These are phyloP conservation scores for Chrysemys picta DNA, from an alignment of 2,113 vertebrate species.

Conservation along the genomic window DNA sequence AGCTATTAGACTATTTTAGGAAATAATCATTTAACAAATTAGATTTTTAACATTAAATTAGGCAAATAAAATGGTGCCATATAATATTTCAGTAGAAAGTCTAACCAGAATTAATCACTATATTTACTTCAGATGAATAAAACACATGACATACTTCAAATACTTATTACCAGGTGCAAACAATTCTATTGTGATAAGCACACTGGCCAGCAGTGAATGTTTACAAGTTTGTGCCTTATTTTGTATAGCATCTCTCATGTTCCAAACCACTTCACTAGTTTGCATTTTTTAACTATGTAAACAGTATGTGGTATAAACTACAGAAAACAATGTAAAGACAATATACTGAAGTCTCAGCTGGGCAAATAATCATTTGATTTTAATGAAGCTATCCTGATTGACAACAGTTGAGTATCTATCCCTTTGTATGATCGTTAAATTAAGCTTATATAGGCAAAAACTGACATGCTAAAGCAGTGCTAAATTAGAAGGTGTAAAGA, in stretches of 20 bases:
- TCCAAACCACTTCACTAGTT: rapidly evolving
- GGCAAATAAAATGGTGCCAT: neutral
- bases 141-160: neutral
- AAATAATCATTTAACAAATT: neutral
- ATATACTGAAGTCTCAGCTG: neutral
- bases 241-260: neutral
- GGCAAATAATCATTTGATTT: neutral
- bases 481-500: neutral
- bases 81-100: neutral
- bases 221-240: neutral
- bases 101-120: neutral
- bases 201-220: neutral
- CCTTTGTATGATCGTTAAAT: neutral
- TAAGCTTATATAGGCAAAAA: neutral
- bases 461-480: neutral
- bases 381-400: neutral
- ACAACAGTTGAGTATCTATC: neutral
- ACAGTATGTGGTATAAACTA: neutral
- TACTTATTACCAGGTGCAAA: neutral
- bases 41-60: neutral
- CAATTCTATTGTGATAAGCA: neutral
- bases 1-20: neutral
- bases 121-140: neutral
- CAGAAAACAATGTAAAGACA: neutral
- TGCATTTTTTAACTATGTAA: too few relatives aligned